Conservation (phyloP, 2,888 invertebrate species). For the Norana najaformis region DNA sequence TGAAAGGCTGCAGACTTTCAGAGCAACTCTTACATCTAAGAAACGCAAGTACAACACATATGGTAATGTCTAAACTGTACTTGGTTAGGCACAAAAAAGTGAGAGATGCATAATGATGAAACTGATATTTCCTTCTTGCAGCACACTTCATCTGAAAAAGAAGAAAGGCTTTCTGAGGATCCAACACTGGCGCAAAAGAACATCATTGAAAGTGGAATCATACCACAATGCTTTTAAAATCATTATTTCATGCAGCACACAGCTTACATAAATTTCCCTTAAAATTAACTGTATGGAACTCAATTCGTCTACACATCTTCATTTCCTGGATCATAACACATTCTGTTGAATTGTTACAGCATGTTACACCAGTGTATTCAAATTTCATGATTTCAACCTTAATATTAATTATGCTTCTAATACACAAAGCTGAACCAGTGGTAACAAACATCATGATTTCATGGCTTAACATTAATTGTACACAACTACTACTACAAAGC, state of each 20-base stretch:
- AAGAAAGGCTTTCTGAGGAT: not conserved
- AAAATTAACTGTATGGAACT: not conserved
- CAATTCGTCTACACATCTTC: not conserved
- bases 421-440: not conserved
- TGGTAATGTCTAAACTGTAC: no score
- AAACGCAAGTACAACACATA: not conserved
- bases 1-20: not conserved
- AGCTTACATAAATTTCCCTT: not conserved
- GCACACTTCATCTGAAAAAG: not conserved
- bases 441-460: not conserved
- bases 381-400: not conserved
- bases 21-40: not conserved
- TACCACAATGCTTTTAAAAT: not conserved
- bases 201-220: not conserved
- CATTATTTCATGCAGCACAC: not conserved
- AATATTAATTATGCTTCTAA: not conserved
- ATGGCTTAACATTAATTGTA: not conserved
- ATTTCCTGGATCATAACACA: not conserved
- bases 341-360: not conserved
- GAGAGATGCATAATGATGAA: not conserved
- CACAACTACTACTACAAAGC: not conserved
- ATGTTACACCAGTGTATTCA: not conserved
- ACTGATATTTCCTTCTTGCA: not conserved
- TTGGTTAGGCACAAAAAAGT: not conserved
- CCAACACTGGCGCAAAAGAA: not conserved